Evolutionary conservation across 2,888 invertebrate genomes (phyloP).

Genomic region (Brenthis daphne): DNA sequence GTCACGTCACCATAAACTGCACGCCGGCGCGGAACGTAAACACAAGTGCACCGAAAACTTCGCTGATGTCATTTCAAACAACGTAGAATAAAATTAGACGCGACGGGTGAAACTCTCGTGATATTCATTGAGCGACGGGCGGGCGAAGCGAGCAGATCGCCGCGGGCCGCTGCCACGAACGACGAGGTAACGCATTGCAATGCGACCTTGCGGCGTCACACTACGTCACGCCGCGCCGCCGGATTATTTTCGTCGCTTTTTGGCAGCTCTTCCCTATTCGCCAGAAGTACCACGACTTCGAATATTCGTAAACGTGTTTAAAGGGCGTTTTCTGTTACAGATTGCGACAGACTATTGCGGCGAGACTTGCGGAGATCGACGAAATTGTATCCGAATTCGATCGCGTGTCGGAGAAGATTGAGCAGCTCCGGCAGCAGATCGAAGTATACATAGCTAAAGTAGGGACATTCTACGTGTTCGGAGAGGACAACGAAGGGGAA

Average conservation of each 20-base stretch:
- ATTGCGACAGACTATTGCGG: conserved; percentile 90
- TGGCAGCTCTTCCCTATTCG: conserved; percentile 68
- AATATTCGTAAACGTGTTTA: conserved; percentile 48
- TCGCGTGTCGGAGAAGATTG: conserved; percentile 86
- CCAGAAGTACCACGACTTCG: conserved; percentile 54
- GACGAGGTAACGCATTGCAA: conserved; percentile 61
- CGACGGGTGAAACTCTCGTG: conserved; percentile 67
- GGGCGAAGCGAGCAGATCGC: conserved; percentile 77
- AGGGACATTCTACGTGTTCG: conserved; percentile 89
- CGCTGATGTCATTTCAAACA: conserved; percentile 79
- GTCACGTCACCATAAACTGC: conserved; percentile 60
- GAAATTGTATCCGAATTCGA: conserved; percentile 90
- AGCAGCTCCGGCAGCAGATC: conserved; percentile 85
- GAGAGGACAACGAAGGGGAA: conserved; percentile 85
- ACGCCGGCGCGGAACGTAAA: conserved; percentile 73
- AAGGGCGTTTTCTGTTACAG: conserved; percentile 78
- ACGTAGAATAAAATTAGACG: conserved; percentile 76
- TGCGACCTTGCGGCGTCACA: conserved; percentile 75
- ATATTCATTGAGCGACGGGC: conserved; percentile 80
- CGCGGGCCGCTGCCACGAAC: conserved; percentile 74
- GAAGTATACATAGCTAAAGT: conserved; percentile 86
- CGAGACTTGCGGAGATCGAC: conserved; percentile 88
- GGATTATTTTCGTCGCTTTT: conserved; percentile 78
- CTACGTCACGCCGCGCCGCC: conserved; percentile 71
- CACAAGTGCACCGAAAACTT: conserved; percentile 73